These are phyloP conservation scores for Molossus alvarezi DNA, from an alignment of 2,797 vertebrate genomes.

Conservation along the genomic window DNA sequence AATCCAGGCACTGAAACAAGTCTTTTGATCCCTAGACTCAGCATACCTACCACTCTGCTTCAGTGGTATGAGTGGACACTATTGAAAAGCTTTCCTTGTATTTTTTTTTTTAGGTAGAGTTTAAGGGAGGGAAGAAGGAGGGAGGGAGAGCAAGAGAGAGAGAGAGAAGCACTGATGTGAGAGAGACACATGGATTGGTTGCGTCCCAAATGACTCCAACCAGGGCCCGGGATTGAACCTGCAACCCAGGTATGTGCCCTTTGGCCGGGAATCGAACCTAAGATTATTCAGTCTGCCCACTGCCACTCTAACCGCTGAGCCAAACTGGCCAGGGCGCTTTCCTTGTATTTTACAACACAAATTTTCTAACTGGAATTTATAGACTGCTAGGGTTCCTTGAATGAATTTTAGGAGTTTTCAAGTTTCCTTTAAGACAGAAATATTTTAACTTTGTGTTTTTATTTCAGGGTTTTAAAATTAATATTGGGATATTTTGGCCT, in stretches of 20 bases:
- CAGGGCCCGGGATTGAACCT: too few species aligned
- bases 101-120: not conserved
- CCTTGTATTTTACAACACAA: not conserved
- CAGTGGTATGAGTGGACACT: not conserved
- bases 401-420: constrained; percentile 38
- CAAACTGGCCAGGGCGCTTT: not conserved
- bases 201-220: too few species aligned
- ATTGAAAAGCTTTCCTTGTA: not conserved
- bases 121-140: too few species aligned
- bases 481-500: constrained; percentile 12
- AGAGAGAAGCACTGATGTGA: too few species aligned
- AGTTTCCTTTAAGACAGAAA: constrained; percentile 31
- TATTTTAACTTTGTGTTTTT: constrained; percentile 46
- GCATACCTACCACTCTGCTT: not conserved
- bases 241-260: too few species aligned
- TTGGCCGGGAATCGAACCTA: too few species aligned
- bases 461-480: constrained; percentile 18
- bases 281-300: too few species aligned
- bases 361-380: constrained; percentile 21
- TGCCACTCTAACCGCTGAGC: too few species aligned
- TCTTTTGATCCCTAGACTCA: not conserved
- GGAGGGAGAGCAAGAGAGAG: too few species aligned
- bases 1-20: not conserved
- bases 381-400: not conserved
- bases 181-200: too few species aligned